Percentiles rank a stretch among this genome's conserved stretches.
phyloP scores from a whole-genome alignment of 2,113 vertebrate species.

The Himantopus leucocephalus region DNA sequence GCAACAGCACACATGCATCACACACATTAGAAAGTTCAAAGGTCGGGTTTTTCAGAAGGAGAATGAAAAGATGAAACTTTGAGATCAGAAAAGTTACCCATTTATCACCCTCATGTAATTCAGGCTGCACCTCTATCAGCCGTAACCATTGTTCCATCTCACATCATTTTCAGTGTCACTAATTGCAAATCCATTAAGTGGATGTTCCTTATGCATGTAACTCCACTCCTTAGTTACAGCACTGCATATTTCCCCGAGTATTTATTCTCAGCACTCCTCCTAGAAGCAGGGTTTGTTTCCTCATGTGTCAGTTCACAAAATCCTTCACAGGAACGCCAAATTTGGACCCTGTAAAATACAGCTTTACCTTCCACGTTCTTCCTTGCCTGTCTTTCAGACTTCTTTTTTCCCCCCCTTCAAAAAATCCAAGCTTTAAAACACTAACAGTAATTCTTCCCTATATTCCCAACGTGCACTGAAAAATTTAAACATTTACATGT shows the following conservation, averaged over 20 bases:
- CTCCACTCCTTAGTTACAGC: neutral
- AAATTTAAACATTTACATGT: neutral
- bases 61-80: neutral
- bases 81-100: neutral
- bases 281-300: neutral
- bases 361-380: neutral
- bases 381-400: neutral
- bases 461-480: neutral
- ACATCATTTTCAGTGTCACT: neutral
- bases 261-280: neutral
- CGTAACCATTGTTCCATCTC: neutral
- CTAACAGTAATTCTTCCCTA: neutral
- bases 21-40: neutral
- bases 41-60: neutral
- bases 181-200: neutral
- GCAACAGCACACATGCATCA: fast-evolving
- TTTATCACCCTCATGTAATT: neutral
- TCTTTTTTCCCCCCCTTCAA: neutral
- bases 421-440: neutral
- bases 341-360: neutral
- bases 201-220: neutral
- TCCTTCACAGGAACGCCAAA: neutral
- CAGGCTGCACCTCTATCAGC: neutral
- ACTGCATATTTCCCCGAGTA: neutral
- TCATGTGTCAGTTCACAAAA: neutral